Percentiles rank a stretch among this genome's conserved stretches.
phyloP scores from a whole-genome alignment of 1,140 invertebrate species.

The Zaprionus ornatus region DNA sequence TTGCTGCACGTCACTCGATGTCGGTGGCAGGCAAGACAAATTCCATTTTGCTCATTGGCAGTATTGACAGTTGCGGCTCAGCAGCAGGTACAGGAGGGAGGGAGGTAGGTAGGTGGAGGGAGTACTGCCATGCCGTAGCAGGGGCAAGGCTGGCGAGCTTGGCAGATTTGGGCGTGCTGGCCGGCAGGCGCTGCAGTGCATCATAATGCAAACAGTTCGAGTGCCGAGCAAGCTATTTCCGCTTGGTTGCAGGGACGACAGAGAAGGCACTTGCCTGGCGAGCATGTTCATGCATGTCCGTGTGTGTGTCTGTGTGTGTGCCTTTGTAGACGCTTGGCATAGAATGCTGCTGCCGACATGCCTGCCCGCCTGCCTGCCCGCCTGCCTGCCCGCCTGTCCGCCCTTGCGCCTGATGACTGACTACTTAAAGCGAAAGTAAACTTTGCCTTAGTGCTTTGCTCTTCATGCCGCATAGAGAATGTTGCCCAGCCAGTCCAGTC shows the following conservation, averaged over 20 bases:
- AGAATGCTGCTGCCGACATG: conserved; percentile 50
- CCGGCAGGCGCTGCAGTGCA: conserved; percentile 52
- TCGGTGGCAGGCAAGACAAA: conserved; percentile 76
- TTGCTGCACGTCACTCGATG: conserved; percentile 59
- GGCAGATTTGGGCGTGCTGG: neutral
- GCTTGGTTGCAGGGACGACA: conserved; percentile 14
- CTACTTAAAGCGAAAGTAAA: conserved; percentile 81
- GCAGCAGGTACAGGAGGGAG: neutral
- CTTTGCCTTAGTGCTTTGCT: conserved; percentile 65
- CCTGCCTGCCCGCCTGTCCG: conserved; percentile 2
- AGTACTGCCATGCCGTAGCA: conserved; percentile 11
- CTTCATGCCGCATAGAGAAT: conserved; percentile 49
- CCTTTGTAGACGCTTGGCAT: conserved; percentile 60
- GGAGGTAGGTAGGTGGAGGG: neutral
- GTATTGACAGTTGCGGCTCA: conserved; percentile 65
- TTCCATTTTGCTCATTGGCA: conserved; percentile 76
- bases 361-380: conserved; percentile 7
- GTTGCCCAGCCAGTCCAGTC: conserved; percentile 40
- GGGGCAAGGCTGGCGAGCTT: neutral
- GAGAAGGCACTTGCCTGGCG: conserved; percentile 50
- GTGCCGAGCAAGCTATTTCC: conserved; percentile 70
- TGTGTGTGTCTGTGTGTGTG: conserved; percentile 49
- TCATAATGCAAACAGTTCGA: conserved; percentile 78
- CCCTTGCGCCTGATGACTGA: conserved; percentile 39
- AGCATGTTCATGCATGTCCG: conserved; percentile 19